These are phyloP conservation scores for Augochlora pura DNA, from an alignment of 1,140 invertebrate species.

Conservation along the genomic window DNA sequence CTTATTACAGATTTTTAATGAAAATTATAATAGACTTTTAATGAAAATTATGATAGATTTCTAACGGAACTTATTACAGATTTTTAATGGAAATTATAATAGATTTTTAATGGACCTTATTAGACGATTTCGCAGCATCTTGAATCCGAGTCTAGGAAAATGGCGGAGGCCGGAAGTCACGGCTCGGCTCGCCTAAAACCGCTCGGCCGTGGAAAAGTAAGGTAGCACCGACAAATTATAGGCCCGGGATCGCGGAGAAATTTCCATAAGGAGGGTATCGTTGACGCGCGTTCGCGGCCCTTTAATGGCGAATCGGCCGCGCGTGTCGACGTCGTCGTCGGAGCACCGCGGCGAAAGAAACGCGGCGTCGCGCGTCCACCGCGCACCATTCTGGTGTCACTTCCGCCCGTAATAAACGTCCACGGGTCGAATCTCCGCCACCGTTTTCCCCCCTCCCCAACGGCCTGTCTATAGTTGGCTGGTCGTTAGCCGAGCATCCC, in stretches of 20 bases:
- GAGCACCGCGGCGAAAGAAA: conserved; percentile 16
- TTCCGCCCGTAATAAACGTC: conserved; percentile 37
- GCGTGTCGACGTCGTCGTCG: not conserved
- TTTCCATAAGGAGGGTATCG: conserved; percentile 6
- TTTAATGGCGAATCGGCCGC: conserved; percentile 17
- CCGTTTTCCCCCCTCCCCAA: not conserved
- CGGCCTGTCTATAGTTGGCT: no score
- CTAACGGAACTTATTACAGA: no score
- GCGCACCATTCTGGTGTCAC: conserved; percentile 45
- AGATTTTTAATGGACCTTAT: no score
- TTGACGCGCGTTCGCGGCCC: conserved; percentile 35
- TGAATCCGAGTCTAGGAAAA: no score
- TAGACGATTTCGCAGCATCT: no score
- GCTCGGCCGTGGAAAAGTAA: not conserved
- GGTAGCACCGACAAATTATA: not conserved
- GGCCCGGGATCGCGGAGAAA: not conserved
- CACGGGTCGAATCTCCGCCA: not conserved
- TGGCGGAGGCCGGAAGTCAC: no score
- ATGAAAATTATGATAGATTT: no score
- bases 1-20: no score
- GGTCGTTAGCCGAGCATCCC: conserved; percentile 22
- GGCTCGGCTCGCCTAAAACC: no score
- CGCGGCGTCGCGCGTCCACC: conserved; percentile 9
- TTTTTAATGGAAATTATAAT: no score
- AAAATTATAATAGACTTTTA: no score